phyloP scores from a whole-genome alignment of 1,140 invertebrate genomes.

The Bathynomus jamesi region DNA sequence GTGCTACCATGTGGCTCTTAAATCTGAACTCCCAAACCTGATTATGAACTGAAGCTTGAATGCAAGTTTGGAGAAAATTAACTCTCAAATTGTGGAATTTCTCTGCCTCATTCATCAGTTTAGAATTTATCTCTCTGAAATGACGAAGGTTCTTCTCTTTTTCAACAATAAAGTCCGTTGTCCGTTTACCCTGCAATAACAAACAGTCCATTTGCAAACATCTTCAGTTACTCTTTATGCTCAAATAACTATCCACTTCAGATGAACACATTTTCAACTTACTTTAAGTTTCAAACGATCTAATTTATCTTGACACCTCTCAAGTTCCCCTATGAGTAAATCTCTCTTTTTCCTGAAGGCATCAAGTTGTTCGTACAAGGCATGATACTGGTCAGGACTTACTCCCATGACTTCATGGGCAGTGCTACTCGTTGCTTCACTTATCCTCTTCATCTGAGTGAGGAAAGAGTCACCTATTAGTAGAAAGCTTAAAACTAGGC shows the following conservation, averaged over 20 bases:
- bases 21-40: conserved; percentile 6
- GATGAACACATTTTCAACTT: no score
- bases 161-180: conserved; percentile 25
- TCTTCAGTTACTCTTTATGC: no score
- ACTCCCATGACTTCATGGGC: neutral
- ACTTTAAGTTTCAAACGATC: neutral
- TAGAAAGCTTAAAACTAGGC: no score
- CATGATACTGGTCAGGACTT: neutral
- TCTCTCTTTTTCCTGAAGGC: neutral
- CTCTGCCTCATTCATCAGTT: conserved; percentile 17
- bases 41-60: conserved; percentile 21
- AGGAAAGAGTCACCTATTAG: no score
- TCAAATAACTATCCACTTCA: no score
- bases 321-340: neutral
- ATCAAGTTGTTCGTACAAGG: neutral
- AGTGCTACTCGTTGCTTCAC: neutral
- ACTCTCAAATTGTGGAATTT: conserved; percentile 16
- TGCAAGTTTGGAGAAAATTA: conserved; percentile 12
- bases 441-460: neutral
- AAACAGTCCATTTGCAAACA: no score
- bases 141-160: conserved; percentile 8
- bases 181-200: conserved; percentile 18
- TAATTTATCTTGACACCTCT: neutral
- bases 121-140: conserved; percentile 13
- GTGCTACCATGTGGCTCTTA: neutral